A percentile compares a stretch with the other conserved stretches of the same genome.
Evolutionary conservation across 2,113 vertebrate genomes (phyloP).

Genomic region (Sander vitreus): DNA sequence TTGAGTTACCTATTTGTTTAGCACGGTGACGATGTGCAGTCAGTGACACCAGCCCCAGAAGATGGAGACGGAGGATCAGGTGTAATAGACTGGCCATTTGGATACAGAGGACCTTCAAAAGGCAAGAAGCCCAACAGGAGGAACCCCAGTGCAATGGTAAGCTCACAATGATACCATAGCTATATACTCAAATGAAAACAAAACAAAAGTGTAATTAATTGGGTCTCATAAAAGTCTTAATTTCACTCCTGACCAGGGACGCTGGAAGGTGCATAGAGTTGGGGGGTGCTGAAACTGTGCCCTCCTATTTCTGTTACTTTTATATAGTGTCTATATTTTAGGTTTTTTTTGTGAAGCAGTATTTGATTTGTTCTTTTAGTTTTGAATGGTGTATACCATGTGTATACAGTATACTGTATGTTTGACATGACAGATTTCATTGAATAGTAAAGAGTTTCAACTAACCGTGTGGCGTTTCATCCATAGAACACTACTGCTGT

Average conservation of each 20-base stretch:
- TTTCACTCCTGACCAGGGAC: not conserved
- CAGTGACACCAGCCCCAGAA: not conserved
- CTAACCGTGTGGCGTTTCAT: slow-evolving; percentile 11
- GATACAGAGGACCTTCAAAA: no score
- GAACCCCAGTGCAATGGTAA: no score
- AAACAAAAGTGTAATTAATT: not conserved
- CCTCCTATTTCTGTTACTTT: no score
- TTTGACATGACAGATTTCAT: not conserved
- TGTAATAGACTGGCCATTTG: not conserved
- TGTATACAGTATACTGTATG: not conserved
- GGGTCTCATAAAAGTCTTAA: not conserved
- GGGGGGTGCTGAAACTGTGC: no score
- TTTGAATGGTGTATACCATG: no score
- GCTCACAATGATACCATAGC: not conserved
- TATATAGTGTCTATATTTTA: no score
- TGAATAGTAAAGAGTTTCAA: not conserved
- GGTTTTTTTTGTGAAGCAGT: no score
- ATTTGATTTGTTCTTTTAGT: no score
- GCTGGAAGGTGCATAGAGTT: no score
- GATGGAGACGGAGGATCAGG: not conserved
- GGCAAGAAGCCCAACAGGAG: no score
- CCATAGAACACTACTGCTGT: slow-evolving; percentile 55
- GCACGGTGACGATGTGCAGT: not conserved
- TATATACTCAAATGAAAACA: not conserved
- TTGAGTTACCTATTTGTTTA: not conserved